Evolutionary conservation across 1,140 invertebrate species (phyloP), one percentile per base, ranked within the genome.

Genomic region (Eufriesea mexicana): DNA sequence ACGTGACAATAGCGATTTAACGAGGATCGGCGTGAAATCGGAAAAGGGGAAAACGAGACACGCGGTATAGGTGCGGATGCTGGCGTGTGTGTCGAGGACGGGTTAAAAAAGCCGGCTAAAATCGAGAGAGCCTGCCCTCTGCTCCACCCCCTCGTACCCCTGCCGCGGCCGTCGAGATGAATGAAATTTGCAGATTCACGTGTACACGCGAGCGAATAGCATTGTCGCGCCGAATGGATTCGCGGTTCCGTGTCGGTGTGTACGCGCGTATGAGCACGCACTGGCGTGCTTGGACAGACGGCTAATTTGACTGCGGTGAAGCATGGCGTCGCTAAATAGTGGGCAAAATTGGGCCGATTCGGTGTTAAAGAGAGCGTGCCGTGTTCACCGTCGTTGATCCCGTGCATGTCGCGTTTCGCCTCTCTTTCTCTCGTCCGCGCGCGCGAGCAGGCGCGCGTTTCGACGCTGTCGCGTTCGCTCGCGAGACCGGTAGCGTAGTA

Each of bases 271-370:
- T 23, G 23, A 55, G 45, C 42, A n/a, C 76, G 61, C 79, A 83
- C 71, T 83, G 51, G 49, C 78, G 71, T 79, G 81, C 86, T 86
- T 73, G 68, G 47, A 77, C 86, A 47, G 72, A 88, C 85, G 83
- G 87, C 85, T 91, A 92, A 92, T 92, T 89, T 89, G 87, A 83
- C 81, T 85, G 91, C 88, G 89, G 84, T 82, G 86, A 82, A 86
- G 86, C 89, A 91, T 87, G 83, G 85, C 87, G 89, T 89, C 81
- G 90, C 88, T 91, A 91, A 91, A 91, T 88, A 90, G 88, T 90
- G 74, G 75, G 72, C 90, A 85, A 92, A 92, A 92, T 92, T 92
- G 91, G 89, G 86, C 89, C 91, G 90, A 91, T 90, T 91, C 86
- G 83, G 82, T 86, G 90, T 90, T 89, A 90, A 91, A 91, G 89